Evolutionary conservation across 2,888 invertebrate genomes (phyloP), one percentile per base, ranked within the genome.

Genomic region (Tipula helvola): DNA sequence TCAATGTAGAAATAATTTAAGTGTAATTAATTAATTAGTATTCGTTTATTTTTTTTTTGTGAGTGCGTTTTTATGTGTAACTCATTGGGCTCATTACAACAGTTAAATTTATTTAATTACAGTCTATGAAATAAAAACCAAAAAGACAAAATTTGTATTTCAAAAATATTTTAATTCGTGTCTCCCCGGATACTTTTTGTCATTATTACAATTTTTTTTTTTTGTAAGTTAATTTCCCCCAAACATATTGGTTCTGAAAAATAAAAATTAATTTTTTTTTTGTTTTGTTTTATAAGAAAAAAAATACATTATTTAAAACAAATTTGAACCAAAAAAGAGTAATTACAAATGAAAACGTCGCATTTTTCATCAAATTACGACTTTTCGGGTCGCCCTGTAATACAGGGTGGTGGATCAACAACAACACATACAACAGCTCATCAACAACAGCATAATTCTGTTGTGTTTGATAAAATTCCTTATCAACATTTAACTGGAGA

Each of bases 281-380:
- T 57, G 16, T n/a, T 57, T 39, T 86, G 85, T 18, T 86, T 18
- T 86, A 42, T 86, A 44, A 28, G 4, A 18, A 86, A 28, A 44
- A 86, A 28, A 44, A 86, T 16, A 84, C 7, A 84, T 84, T 28
- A 84, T n/a, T 84, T 84, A 39, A 84, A 84, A 84, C 13, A 84
- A 41, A 42, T 85, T 85, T 85, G 85, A 85, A 85, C 39, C 18
- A 85, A 42, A 85, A 84, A 84, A 84, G 41, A 87, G 86, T 86
- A 86, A 88, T 87, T 87, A 88, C 89, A 89, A 89, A 89, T 89
- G 89, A 89, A 89, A 89, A 89, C 89, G 89, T 89, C 89, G 89
- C 89, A 89, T 89, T 89, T 89, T 88, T 88, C 88, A 88, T 89
- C 88, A 88, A 89, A 89, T 88, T 89, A 89, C 89, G 89, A 89